phyloP scores from a whole-genome alignment of 2,888 invertebrate species.

The Cybosia mesomella region DNA sequence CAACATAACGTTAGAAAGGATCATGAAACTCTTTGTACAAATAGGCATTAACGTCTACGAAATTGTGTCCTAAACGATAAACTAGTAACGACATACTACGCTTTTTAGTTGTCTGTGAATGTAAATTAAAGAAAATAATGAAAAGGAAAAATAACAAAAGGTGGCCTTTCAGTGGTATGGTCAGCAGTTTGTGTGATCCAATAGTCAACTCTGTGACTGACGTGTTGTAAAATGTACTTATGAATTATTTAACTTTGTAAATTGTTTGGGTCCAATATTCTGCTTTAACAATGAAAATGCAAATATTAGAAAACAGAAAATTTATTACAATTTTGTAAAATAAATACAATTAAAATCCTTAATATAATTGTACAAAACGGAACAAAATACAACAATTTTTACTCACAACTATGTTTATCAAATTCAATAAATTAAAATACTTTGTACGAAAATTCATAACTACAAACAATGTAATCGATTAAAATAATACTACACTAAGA shows the following conservation, averaged over 20 bases:
- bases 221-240: background rate
- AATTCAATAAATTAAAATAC: constrained; percentile 83
- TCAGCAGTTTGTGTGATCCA: too few species aligned
- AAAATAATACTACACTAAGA: constrained; percentile 42
- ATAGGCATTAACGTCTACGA: too few species aligned
- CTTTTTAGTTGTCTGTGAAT: too few species aligned
- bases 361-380: constrained; percentile 79
- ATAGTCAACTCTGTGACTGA: too few species aligned
- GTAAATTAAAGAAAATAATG: too few species aligned
- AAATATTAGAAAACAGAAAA: constrained; percentile 73
- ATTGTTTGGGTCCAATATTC: background rate
- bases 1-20: too few species aligned
- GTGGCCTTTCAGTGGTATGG: too few species aligned
- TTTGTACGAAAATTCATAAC: constrained; percentile 78
- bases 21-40: too few species aligned
- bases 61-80: too few species aligned
- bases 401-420: constrained; percentile 58
- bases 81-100: too few species aligned
- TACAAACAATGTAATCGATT: constrained; percentile 48
- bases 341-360: constrained; percentile 82
- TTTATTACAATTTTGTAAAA: constrained; percentile 79
- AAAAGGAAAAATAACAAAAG: too few species aligned
- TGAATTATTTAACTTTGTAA: background rate
- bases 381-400: constrained; percentile 84
- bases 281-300: constrained; percentile 36